Conservation (phyloP, 2,113 vertebrate genomes). For the Opisthocomus hoazin region DNA sequence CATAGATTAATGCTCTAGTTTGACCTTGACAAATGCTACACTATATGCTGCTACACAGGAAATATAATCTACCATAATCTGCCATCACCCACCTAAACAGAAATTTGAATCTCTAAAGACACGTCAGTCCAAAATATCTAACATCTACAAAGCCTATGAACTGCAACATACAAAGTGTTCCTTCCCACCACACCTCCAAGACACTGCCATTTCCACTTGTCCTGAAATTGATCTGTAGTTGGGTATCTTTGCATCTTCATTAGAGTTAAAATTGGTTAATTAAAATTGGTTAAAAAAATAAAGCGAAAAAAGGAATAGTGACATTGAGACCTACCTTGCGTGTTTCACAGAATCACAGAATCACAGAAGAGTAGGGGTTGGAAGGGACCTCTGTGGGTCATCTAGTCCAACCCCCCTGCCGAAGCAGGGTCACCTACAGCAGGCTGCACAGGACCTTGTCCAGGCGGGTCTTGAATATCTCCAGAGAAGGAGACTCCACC, state of each 20-base stretch:
- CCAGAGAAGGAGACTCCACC: too few relatives aligned
- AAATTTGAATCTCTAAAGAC: neutral
- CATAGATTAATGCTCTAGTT: neutral
- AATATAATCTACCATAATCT: neutral
- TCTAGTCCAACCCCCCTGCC: too few relatives aligned
- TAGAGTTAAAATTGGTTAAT: neutral
- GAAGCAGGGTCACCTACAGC: too few relatives aligned
- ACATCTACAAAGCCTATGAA: neutral
- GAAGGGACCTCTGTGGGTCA: too few relatives aligned
- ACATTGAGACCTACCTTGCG: neutral
- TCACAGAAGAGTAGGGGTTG: too few relatives aligned
- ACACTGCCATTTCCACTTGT: neutral
- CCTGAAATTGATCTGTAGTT: neutral
- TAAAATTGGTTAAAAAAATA: neutral
- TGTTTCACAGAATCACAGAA: too few relatives aligned
- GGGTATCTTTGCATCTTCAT: neutral
- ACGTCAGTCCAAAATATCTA: neutral
- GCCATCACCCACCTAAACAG: neutral
- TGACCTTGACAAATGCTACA: neutral
- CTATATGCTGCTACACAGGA: neutral
- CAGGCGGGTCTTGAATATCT: too few relatives aligned
- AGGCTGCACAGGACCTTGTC: too few relatives aligned
- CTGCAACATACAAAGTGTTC: neutral
- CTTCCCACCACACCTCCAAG: neutral
- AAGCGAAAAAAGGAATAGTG: neutral